Conservation (phyloP, 2,113 vertebrate genomes). For the Amblyornis subalaris region DNA sequence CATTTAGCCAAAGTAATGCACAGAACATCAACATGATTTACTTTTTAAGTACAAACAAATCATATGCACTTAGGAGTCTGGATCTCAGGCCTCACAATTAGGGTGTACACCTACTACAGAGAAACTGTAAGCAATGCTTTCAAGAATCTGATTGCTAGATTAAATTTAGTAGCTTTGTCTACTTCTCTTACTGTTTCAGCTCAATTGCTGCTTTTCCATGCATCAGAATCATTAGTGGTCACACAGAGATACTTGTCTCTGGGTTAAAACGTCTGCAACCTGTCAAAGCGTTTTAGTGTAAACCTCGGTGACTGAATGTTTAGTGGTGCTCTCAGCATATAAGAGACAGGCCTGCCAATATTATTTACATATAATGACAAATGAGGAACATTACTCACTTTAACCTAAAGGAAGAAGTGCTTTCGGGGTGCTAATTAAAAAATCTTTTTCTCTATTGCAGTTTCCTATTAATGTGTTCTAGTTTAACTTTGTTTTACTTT, state of each 20-base stretch:
- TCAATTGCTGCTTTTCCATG: neutral
- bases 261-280: slow-evolving; percentile 37
- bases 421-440: neutral
- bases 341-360: neutral
- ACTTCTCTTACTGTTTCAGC: neutral
- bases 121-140: neutral
- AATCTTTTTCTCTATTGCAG: neutral
- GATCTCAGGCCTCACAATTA: neutral
- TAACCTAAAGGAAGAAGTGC: neutral
- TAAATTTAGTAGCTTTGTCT: slow-evolving; percentile 17
- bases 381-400: neutral
- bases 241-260: neutral
- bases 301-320: neutral
- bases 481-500: neutral
- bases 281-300: slow-evolving; percentile 35
- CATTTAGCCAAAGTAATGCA: slow-evolving; percentile 7
- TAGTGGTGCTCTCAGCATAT: neutral
- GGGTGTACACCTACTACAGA: neutral
- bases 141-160: neutral
- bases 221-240: slow-evolving; percentile 34
- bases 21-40: neutral
- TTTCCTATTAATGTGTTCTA: neutral
- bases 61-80: neutral
- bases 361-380: neutral
- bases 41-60: slow-evolving; percentile 16